phyloP scores from a whole-genome alignment of 35 echinoderm and acorn worm species.

The Heliocidaris erythrogramma region DNA sequence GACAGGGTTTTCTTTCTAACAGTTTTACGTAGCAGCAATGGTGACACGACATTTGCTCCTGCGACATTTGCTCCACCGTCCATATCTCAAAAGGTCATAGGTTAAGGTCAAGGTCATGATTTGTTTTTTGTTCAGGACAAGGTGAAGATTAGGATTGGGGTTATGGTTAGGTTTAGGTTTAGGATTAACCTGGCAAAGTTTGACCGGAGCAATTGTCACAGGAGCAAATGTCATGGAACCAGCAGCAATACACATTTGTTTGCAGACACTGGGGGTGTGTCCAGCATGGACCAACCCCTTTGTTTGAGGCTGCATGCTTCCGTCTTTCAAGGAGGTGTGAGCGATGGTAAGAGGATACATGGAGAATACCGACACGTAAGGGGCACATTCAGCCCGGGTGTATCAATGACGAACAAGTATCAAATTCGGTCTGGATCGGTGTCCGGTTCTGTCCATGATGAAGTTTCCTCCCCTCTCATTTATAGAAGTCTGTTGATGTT shows the following conservation, averaged over 20 bases:
- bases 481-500: not conserved
- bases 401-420: not conserved
- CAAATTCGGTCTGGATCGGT: not conserved
- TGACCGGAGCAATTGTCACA: no score
- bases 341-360: not conserved
- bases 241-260: not conserved
- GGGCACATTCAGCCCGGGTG: not conserved
- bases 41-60: no score
- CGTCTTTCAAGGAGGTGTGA: not conserved
- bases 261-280: not conserved
- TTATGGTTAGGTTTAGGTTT: no score
- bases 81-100: no score
- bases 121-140: no score
- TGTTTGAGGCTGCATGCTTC: not conserved
- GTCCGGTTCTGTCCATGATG: not conserved
- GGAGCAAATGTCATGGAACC: no score
- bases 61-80: no score
- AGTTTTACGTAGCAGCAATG: no score
- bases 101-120: no score
- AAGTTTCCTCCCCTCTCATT: not conserved
- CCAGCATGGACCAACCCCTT: not conserved
- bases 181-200: no score
- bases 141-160: no score
- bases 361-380: not conserved
- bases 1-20: no score